Evolutionary conservation across 2,113 vertebrate genomes (phyloP).

Genomic region (Otolemur garnettii): DNA sequence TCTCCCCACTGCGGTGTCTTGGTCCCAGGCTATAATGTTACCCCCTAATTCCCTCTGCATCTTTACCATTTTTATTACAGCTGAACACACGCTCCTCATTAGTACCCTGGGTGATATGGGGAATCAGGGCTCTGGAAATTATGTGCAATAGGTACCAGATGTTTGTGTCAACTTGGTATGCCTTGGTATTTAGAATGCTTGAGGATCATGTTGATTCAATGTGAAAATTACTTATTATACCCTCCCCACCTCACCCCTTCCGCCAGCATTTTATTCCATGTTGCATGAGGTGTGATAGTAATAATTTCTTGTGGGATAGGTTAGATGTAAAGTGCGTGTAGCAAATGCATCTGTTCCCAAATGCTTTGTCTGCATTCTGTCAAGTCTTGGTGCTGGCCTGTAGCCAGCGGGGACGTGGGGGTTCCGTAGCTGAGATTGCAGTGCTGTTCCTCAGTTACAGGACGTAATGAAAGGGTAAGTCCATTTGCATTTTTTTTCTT

Average conservation of each 20-base stretch:
- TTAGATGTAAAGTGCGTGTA: slow-evolving; percentile 71
- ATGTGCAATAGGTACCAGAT: slow-evolving; percentile 87
- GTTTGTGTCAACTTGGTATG: slow-evolving; percentile 77
- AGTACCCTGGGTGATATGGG: slow-evolving; percentile 83
- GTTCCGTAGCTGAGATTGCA: slow-evolving; percentile 66
- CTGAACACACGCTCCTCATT: slow-evolving; percentile 85
- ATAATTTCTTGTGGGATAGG: slow-evolving; percentile 74
- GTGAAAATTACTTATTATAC: slow-evolving; percentile 76
- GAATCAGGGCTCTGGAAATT: slow-evolving; percentile 82
- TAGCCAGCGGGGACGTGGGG: slow-evolving; percentile 65
- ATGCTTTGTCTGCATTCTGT: slow-evolving; percentile 72
- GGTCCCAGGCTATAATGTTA: slow-evolving; percentile 81
- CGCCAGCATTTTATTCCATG: slow-evolving; percentile 17
- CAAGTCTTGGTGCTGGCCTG: slow-evolving; percentile 57
- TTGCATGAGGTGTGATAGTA: slow-evolving; percentile 65
- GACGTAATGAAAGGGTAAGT: slow-evolving; percentile 54
- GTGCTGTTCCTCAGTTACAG: slow-evolving; percentile 56
- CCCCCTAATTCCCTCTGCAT: slow-evolving; percentile 72
- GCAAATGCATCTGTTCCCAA: slow-evolving; percentile 69
- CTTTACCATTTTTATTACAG: slow-evolving; percentile 83
- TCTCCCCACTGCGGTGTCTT: slow-evolving; percentile 68
- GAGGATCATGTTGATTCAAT: slow-evolving; percentile 77
- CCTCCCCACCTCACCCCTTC: neutral
- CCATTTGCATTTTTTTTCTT: slow-evolving; percentile 64
- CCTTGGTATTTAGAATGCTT: slow-evolving; percentile 62